These are phyloP conservation scores for Procambarus clarkii DNA, from an alignment of 1,140 invertebrate genomes.

Conservation along the genomic window DNA sequence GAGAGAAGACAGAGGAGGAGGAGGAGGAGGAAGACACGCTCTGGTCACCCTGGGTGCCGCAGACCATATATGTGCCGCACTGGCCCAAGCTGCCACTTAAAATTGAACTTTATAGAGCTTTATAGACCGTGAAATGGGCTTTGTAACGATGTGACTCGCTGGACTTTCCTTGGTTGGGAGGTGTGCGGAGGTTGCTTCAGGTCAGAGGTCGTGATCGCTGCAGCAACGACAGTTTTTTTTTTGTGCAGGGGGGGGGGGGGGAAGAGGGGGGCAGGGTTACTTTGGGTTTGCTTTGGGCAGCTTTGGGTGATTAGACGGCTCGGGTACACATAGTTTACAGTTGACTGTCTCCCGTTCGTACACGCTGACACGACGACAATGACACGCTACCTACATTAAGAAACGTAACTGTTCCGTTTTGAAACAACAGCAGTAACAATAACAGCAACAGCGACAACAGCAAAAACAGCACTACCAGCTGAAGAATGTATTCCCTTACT, in stretches of 20 bases:
- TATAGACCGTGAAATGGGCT: constrained; percentile 39
- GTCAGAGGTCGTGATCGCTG: not conserved
- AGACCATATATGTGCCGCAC: not conserved
- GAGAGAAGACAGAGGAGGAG: not conserved
- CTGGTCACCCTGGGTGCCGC: not conserved
- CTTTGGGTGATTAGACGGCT: no score
- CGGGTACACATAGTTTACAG: no score
- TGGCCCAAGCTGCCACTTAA: constrained; percentile 31
- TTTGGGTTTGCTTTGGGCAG: no score
- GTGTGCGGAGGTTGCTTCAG: not conserved
- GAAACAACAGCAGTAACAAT: no score
- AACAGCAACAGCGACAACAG: no score
- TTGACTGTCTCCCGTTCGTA: no score
- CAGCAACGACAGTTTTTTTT: not conserved
- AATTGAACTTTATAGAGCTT: constrained; percentile 39
- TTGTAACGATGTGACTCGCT: constrained; percentile 16
- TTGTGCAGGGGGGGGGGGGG: not conserved
- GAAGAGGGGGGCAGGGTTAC: not conserved
- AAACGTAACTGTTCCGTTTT: no score
- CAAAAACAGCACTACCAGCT: no score
- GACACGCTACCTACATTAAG: no score
- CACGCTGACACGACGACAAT: no score
- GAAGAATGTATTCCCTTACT: no score
- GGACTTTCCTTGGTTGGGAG: not conserved
- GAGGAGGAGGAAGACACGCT: not conserved